phyloP scores from a whole-genome alignment of 2,113 vertebrate species.

The Pterophyllum scalare region DNA sequence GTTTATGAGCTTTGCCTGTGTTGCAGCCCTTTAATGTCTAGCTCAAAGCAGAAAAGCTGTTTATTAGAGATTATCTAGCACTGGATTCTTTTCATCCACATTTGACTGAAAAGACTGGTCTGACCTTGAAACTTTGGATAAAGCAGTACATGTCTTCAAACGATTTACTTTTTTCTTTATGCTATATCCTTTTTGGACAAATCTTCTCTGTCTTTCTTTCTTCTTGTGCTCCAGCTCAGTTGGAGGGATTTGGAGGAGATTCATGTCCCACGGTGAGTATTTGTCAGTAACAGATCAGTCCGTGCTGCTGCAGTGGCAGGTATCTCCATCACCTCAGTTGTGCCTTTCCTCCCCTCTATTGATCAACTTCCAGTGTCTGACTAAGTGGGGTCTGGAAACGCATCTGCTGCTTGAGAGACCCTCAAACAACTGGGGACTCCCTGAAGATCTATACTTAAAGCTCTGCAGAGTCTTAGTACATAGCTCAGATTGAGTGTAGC shows the following conservation, averaged over 20 bases:
- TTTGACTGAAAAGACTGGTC: neutral
- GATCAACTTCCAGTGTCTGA: constrained; percentile 65
- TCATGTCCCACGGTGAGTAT: constrained; percentile 70
- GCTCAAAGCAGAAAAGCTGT: constrained; percentile 16
- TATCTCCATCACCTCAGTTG: constrained; percentile 74
- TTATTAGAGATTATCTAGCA: constrained; percentile 24
- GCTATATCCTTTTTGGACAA: constrained; percentile 21
- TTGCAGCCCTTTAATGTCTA: neutral
- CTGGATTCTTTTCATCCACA: constrained; percentile 14
- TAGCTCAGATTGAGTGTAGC: constrained; percentile 33
- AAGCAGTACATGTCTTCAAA: constrained; percentile 16
- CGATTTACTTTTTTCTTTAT: constrained; percentile 19
- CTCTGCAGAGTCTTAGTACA: constrained; percentile 40
- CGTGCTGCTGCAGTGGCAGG: constrained; percentile 68
- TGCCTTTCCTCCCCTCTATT: constrained; percentile 61
- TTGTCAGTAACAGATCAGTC: constrained; percentile 79
- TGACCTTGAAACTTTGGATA: constrained; percentile 57
- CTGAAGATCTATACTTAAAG: constrained; percentile 49
- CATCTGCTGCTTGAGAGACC: constrained; percentile 60
- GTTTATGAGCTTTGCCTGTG: constrained; percentile 5
- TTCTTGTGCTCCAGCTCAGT: constrained; percentile 38
- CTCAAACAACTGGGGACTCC: constrained; percentile 43
- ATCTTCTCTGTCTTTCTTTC: constrained; percentile 32
- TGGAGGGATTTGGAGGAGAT: constrained; percentile 63
- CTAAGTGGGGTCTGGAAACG: constrained; percentile 59